Evolutionary conservation across 2,888 invertebrate genomes (phyloP).

Genomic region (Ormyrus nitidulus): DNA sequence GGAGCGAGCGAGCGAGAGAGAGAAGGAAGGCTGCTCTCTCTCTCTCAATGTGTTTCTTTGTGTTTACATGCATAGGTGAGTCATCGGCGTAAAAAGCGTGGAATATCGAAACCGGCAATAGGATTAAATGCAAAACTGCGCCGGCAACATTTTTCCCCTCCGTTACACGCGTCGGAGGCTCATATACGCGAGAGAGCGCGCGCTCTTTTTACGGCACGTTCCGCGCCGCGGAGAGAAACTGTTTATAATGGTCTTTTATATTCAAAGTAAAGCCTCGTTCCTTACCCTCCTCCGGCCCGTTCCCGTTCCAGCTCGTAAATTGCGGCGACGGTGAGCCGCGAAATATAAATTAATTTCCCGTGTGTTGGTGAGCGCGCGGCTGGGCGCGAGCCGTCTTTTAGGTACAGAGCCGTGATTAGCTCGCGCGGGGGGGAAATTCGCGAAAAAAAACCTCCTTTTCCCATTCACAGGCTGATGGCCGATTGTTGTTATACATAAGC

Average conservation of each 20-base stretch:
- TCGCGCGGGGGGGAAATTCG: conserved; percentile 28
- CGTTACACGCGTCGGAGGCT: conserved; percentile 9
- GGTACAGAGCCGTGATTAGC: conserved; percentile 26
- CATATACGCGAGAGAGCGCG: not conserved
- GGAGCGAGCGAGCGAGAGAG: no score
- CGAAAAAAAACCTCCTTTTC: conserved; percentile 11
- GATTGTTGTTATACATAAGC: not conserved
- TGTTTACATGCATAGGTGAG: conserved; percentile 42
- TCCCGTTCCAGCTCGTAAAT: conserved; percentile 57
- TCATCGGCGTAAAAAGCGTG: conserved; percentile 47
- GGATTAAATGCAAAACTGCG: conserved; percentile 52
- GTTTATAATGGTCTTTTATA: conserved; percentile 56
- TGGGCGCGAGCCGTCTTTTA: conserved; percentile 21
- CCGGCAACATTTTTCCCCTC: conserved; percentile 45
- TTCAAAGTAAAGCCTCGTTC: conserved; percentile 56
- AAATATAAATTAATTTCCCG: conserved; percentile 57
- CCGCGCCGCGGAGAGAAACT: conserved; percentile 49
- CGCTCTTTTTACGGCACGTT: conserved; percentile 54
- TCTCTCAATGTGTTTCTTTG: conserved; percentile 44
- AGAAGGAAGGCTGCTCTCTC: not conserved
- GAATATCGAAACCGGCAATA: conserved; percentile 51
- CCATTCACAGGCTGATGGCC: not conserved
- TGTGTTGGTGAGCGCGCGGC: conserved; percentile 32
- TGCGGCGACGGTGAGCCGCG: conserved; percentile 52
- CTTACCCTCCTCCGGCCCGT: conserved; percentile 6